Evolutionary conservation across 2,888 invertebrate species (phyloP).

Genomic region (Zaprionus bogoriensis): DNA sequence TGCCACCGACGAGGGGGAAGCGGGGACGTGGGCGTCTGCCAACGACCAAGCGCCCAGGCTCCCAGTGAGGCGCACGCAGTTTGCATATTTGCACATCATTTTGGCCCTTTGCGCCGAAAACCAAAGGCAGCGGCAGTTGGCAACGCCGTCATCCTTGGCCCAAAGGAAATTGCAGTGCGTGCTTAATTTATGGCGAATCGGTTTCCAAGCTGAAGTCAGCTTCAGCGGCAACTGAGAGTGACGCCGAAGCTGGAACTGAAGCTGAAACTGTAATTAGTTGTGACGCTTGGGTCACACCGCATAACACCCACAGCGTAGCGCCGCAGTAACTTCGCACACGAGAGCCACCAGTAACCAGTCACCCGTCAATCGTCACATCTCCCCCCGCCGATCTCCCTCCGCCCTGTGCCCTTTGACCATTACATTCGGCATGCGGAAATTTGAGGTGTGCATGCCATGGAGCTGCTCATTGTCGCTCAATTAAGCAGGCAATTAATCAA

Average conservation of each 20-base stretch:
- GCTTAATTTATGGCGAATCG: slow-evolving; percentile 39
- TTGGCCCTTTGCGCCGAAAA: slow-evolving; percentile 12
- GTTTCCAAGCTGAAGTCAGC: slow-evolving; percentile 18
- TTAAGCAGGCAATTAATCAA: slow-evolving; percentile 59
- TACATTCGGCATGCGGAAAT: slow-evolving; percentile 18
- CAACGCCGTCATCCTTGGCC: not conserved
- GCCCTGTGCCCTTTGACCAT: not conserved
- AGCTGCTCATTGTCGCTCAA: slow-evolving; percentile 35
- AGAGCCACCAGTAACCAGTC: not conserved
- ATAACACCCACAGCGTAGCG: not conserved
- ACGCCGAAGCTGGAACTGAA: slow-evolving; percentile 14
- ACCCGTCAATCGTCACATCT: not conserved
- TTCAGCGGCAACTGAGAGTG: no score
- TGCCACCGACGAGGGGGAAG: slow-evolving; percentile 16
- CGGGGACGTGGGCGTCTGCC: not conserved
- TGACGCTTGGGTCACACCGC: slow-evolving; percentile 11
- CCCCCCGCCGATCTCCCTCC: not conserved
- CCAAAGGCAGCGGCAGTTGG: not conserved
- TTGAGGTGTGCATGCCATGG: slow-evolving; percentile 22
- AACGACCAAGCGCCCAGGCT: slow-evolving; percentile 28
- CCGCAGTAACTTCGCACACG: not conserved
- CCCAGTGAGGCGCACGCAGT: slow-evolving; percentile 51
- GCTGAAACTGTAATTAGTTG: slow-evolving; percentile 49
- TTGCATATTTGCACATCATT: slow-evolving; percentile 69
- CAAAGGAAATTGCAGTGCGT: slow-evolving; percentile 34